Conservation (phyloP, 2,797 vertebrate genomes). For the Chloroceryle amazona region DNA sequence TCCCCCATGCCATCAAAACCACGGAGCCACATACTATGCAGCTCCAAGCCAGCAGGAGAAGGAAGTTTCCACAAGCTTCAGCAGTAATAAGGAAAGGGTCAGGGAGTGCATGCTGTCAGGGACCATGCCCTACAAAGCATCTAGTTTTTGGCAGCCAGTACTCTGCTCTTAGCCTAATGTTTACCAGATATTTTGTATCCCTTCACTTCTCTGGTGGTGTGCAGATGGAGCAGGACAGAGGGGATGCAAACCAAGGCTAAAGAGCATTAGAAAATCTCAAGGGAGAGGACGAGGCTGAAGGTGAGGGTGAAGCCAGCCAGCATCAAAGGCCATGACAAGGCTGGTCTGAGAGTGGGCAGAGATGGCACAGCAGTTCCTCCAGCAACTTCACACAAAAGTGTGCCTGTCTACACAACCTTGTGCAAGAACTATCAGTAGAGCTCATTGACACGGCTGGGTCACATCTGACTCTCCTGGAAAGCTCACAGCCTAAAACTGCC, state of each 20-base stretch:
- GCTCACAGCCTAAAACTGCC: not conserved
- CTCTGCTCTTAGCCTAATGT: not conserved
- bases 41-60: not conserved
- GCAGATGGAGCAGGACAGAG: not conserved
- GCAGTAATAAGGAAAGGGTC: constrained; percentile 17
- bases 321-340: not conserved
- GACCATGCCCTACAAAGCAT: not conserved
- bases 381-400: not conserved
- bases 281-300: not conserved
- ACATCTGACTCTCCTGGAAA: not conserved
- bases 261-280: not conserved
- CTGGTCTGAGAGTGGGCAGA: not conserved
- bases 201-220: not conserved
- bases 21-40: not conserved
- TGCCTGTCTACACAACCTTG: not conserved
- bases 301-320: not conserved
- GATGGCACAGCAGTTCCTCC: not conserved
- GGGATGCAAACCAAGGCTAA: not conserved
- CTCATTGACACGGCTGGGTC: not conserved
- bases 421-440: not conserved
- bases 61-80: constrained; percentile 20
- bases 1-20: not conserved
- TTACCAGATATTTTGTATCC: not conserved
- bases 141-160: not conserved
- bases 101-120: not conserved